These are phyloP conservation scores for Pseudorasbora parva DNA, from an alignment of 2,113 vertebrate genomes.

Conservation along the genomic window DNA sequence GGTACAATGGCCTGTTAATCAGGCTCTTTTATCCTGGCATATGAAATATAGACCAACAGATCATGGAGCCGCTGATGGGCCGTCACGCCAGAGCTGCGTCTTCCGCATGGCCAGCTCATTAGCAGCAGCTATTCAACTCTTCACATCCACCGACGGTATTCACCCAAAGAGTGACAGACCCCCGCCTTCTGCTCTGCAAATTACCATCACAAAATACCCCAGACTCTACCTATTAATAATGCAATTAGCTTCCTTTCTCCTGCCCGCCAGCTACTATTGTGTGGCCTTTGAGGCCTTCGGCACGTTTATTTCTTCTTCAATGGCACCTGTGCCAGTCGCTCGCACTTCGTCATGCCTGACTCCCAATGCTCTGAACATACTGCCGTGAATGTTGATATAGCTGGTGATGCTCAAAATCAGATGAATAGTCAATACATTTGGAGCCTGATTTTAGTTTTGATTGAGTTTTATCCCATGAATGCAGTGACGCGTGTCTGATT, in stretches of 20 bases:
- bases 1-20: conserved; percentile 29
- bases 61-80: conserved; percentile 22
- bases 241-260: conserved; percentile 55
- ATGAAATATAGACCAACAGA: conserved; percentile 45
- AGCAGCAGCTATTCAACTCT: conserved; percentile 32
- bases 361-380: neutral
- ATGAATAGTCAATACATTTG: conserved; percentile 16
- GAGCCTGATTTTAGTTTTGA: conserved; percentile 9
- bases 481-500: conserved; percentile 26
- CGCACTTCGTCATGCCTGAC: neutral
- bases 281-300: conserved; percentile 9
- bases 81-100: conserved; percentile 12
- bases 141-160: conserved; percentile 25
- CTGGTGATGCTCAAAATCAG: neutral
- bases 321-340: conserved; percentile 29
- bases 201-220: conserved; percentile 62
- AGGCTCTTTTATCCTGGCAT: conserved; percentile 41
- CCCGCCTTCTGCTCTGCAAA: conserved; percentile 52
- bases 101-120: conserved; percentile 22
- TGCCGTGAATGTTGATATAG: neutral
- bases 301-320: neutral
- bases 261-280: conserved; percentile 33
- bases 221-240: conserved; percentile 62
- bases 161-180: conserved; percentile 21
- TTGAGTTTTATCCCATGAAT: conserved; percentile 18